phyloP scores from a whole-genome alignment of 2,113 vertebrate species.

The Rostratula benghalensis region DNA sequence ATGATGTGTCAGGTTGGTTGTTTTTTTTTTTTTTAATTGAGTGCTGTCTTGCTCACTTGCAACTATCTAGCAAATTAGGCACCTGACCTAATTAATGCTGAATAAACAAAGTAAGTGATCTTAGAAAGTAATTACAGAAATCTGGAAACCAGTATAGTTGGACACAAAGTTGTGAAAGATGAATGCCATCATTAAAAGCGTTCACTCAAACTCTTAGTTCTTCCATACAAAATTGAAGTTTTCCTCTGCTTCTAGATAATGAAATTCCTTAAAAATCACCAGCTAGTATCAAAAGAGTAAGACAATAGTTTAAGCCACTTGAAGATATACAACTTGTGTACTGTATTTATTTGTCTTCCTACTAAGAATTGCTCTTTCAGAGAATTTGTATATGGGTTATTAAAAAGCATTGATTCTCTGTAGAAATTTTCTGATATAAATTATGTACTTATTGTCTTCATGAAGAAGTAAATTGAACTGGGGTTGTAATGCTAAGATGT shows the following conservation, averaged over 20 bases:
- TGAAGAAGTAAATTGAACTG: background rate
- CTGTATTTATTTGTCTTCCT: background rate
- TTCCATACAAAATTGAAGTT: background rate
- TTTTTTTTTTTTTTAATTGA: background rate
- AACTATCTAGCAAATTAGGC: background rate
- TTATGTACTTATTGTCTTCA: background rate
- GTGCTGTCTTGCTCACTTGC: background rate
- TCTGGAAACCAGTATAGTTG: background rate
- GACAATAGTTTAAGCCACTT: background rate
- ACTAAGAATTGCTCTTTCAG: background rate
- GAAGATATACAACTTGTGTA: background rate
- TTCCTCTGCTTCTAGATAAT: background rate
- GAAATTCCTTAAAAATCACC: background rate
- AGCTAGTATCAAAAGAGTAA: background rate
- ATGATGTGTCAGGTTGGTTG: accelerated
- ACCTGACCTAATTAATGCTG: background rate
- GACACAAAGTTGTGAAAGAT: background rate
- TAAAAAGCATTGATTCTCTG: background rate
- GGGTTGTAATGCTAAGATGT: background rate
- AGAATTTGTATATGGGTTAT: background rate
- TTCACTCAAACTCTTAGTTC: background rate
- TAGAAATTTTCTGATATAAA: background rate
- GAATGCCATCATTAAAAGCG: background rate
- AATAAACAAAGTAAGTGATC: background rate
- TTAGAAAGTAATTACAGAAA: background rate